phyloP scores from a whole-genome alignment of 2,797 vertebrate species.

The Amblyraja radiata region DNA sequence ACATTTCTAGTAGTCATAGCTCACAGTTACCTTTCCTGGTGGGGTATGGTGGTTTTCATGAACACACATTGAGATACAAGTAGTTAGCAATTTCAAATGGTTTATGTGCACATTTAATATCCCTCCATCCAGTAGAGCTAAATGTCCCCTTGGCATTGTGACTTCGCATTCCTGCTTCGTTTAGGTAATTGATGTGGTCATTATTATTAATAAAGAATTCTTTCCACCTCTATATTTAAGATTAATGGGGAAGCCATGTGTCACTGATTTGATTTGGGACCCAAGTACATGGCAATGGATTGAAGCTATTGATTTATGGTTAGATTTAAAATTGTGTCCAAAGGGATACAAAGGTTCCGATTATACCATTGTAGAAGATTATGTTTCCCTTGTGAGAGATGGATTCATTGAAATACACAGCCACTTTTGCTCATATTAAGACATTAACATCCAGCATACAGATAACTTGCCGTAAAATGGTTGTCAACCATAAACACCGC shows the following conservation, averaged over 20 bases:
- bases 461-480: background rate
- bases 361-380: background rate
- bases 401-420: background rate
- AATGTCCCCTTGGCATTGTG: background rate
- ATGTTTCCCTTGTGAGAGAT: background rate
- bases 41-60: background rate
- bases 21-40: background rate
- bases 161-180: background rate
- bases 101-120: background rate
- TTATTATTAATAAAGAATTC: background rate
- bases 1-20: background rate
- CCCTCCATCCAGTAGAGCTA: background rate
- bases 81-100: background rate
- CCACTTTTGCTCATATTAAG: background rate
- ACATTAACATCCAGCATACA: background rate
- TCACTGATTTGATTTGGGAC: slow-evolving; percentile 26
- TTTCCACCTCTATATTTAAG: background rate
- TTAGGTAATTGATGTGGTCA: slow-evolving; percentile 13
- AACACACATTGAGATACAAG: background rate
- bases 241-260: slow-evolving; percentile 20
- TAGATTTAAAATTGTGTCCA: background rate
- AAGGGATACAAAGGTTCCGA: background rate
- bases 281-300: background rate
- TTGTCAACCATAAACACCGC: background rate
- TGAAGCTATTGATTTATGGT: slow-evolving; percentile 19